Evolutionary conservation across 2,888 invertebrate genomes (phyloP).

Genomic region (Apomyelois bistriatella): DNA sequence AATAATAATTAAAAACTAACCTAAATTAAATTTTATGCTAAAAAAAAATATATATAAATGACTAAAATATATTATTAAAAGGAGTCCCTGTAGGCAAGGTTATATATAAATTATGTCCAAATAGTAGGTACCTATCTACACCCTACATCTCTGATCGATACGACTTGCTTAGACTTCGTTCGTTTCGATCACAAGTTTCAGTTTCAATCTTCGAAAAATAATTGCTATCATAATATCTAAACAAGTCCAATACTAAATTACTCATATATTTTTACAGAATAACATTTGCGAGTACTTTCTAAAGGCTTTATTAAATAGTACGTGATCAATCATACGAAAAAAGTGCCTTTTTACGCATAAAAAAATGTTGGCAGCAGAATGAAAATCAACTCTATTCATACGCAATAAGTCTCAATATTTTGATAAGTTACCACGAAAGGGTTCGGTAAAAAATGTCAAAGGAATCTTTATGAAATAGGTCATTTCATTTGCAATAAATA

Average conservation of each 20-base stretch:
- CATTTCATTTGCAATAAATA: constrained; percentile 33
- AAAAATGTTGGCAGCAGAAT: neutral
- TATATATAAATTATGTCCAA: too few relatives aligned
- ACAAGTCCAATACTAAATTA: neutral
- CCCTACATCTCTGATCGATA: too few relatives aligned
- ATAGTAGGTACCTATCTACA: too few relatives aligned
- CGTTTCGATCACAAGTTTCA: too few relatives aligned
- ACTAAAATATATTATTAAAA: too few relatives aligned
- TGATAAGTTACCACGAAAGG: neutral
- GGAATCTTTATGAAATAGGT: constrained; percentile 36
- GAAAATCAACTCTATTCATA: neutral
- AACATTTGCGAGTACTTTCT: constrained; percentile 23
- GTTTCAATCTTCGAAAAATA: too few relatives aligned
- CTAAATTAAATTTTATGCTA: too few relatives aligned
- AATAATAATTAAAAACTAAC: too few relatives aligned
- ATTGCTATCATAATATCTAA: too few relatives aligned
- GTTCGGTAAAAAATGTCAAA: constrained; percentile 26
- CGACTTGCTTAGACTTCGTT: too few relatives aligned
- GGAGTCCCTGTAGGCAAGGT: too few relatives aligned
- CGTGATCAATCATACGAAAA: constrained; percentile 52
- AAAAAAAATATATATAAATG: too few relatives aligned
- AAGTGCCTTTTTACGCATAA: constrained; percentile 21
- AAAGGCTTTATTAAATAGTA: constrained; percentile 30
- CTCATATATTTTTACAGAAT: constrained; percentile 8
- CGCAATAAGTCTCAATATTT: neutral